Percentiles rank a stretch among this genome's conserved stretches.
Conservation (phyloP, 2,113 vertebrate species). For the Salvelinus fontinalis region DNA sequence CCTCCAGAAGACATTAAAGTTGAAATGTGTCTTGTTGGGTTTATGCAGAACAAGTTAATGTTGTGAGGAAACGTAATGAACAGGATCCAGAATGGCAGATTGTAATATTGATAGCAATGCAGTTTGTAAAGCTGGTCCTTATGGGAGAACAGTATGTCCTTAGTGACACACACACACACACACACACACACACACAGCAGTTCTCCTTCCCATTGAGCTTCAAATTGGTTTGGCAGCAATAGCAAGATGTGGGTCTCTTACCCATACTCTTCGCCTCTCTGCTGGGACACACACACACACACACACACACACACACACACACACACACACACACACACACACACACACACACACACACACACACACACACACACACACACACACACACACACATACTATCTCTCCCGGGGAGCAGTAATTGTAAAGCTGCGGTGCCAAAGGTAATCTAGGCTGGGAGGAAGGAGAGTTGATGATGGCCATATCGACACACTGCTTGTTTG, state of each 20-base stretch:
- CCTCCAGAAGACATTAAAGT: slow-evolving; percentile 1
- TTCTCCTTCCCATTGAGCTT: background rate
- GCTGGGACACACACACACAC: slow-evolving; percentile 12
- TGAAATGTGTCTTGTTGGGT: slow-evolving; percentile 20
- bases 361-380: slow-evolving; percentile 17
- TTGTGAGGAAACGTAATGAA: background rate
- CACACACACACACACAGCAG: slow-evolving; percentile 3
- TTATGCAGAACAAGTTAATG: slow-evolving; percentile 16
- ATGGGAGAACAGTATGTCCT: too few species aligned
- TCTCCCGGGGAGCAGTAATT: slow-evolving; percentile 41
- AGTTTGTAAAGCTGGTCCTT: background rate
- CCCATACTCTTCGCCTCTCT: background rate
- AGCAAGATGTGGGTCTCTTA: slow-evolving; percentile 20
- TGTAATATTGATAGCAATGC: background rate
- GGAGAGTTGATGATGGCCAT: slow-evolving; percentile 67
- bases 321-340: slow-evolving; percentile 14
- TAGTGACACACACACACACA: background rate
- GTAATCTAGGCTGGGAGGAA: slow-evolving; percentile 67
- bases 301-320: background rate
- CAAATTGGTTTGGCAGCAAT: slow-evolving; percentile 32
- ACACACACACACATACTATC: background rate
- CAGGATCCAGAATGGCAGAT: background rate
- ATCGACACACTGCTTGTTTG: slow-evolving; percentile 61
- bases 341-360: background rate
- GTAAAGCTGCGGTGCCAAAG: slow-evolving; percentile 56